Conservation (phyloP, 2,797 vertebrate species). For the Lerista edwardsae region DNA sequence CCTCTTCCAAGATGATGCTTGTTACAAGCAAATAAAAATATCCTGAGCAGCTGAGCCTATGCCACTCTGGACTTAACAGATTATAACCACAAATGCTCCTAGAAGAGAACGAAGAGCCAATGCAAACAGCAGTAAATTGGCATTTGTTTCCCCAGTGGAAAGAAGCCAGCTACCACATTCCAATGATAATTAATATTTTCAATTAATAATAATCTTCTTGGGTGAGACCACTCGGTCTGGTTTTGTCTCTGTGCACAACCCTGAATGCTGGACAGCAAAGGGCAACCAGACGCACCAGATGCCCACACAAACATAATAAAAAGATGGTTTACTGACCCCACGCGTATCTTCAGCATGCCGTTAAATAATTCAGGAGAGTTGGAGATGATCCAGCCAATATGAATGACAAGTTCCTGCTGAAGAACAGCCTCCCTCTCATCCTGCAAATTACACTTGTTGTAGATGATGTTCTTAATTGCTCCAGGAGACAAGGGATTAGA, state of each 20-base stretch:
- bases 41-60: not conserved
- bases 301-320: not conserved
- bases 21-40: not conserved
- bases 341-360: slow-evolving; percentile 96
- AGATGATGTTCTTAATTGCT: slow-evolving; percentile 95
- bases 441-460: slow-evolving; percentile 86
- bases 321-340: slow-evolving; percentile 83
- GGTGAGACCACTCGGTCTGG: not conserved
- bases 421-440: slow-evolving; percentile 92
- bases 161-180: too few species aligned
- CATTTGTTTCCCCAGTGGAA: not conserved
- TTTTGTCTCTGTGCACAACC: not conserved
- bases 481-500: slow-evolving; percentile 95
- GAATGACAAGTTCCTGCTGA: slow-evolving; percentile 97
- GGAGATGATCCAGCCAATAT: slow-evolving; percentile 98
- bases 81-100: not conserved
- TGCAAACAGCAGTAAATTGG: not conserved
- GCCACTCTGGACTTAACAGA: not conserved
- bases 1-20: not conserved
- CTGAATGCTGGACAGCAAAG: not conserved
- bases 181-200: not conserved
- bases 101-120: not conserved
- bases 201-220: not conserved
- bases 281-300: not conserved
- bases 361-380: slow-evolving; percentile 94